Evolutionary conservation across 1,140 invertebrate genomes (phyloP).

Genomic region (Heliconius congener): DNA sequence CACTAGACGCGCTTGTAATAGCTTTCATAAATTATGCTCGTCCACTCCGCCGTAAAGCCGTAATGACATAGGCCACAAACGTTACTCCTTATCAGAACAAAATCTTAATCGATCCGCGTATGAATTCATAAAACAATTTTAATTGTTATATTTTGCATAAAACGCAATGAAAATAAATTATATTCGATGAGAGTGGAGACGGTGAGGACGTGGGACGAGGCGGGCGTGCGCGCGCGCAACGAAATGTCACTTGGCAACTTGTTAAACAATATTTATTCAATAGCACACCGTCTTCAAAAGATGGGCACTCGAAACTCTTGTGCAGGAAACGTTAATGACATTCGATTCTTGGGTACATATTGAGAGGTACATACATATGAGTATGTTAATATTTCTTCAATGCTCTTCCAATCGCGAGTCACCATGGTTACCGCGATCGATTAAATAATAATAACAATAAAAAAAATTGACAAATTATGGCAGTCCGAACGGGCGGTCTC

Average conservation of each 20-base stretch:
- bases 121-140: slow-evolving; percentile 70
- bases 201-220: slow-evolving; percentile 56
- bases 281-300: slow-evolving; percentile 63
- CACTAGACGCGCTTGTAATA: slow-evolving; percentile 3
- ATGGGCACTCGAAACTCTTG: slow-evolving; percentile 68
- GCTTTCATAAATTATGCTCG: slow-evolving; percentile 47
- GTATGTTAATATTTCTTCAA: slow-evolving; percentile 61
- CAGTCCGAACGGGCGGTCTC: slow-evolving; percentile 54
- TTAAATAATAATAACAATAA: slow-evolving; percentile 53
- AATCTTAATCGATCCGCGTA: slow-evolving; percentile 68
- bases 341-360: slow-evolving; percentile 65
- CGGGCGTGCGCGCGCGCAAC: slow-evolving; percentile 50
- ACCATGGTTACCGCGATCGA: slow-evolving; percentile 54
- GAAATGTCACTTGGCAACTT: slow-evolving; percentile 76
- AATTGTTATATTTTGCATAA: slow-evolving; percentile 71
- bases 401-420: slow-evolving; percentile 37
- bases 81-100: slow-evolving; percentile 65
- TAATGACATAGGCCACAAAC: slow-evolving; percentile 63
- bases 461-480: slow-evolving; percentile 65
- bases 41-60: slow-evolving; percentile 42
- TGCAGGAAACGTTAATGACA: slow-evolving; percentile 74
- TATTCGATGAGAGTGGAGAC: slow-evolving; percentile 50
- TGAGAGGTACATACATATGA: slow-evolving; percentile 26
- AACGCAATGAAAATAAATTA: slow-evolving; percentile 65
- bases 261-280: slow-evolving; percentile 78